phyloP scores from a whole-genome alignment of 53 echinoderm and acorn worm genomes.

The Holothuria scabra region DNA sequence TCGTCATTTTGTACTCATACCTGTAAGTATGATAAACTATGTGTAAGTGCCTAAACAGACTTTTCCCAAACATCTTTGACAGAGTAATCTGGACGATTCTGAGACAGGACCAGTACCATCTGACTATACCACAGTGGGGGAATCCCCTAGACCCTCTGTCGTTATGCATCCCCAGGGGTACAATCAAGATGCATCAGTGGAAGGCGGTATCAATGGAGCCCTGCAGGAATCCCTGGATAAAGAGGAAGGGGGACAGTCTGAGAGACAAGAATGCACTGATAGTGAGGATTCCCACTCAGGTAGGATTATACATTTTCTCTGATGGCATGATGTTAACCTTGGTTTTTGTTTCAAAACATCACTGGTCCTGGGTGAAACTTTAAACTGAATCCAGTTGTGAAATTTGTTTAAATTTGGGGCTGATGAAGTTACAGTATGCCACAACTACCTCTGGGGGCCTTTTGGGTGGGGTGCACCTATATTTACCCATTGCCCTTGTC shows the following conservation, averaged over 20 bases:
- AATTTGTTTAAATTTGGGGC: too few relatives aligned
- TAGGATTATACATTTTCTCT: not conserved
- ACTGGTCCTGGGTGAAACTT: too few relatives aligned
- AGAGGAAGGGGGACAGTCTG: conserved; percentile 16
- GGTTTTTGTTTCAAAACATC: too few relatives aligned
- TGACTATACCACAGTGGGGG: conserved; percentile 10
- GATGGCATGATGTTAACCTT: too few relatives aligned
- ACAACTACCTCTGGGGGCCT: too few relatives aligned
- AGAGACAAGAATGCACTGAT: not conserved
- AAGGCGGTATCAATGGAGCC: not conserved
- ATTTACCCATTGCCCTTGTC: too few relatives aligned
- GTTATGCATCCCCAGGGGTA: conserved; percentile 27
- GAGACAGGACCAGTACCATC: not conserved
- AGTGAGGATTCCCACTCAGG: conserved; percentile 29
- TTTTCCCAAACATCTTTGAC: not conserved
- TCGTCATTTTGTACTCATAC: too few relatives aligned
- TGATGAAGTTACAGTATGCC: too few relatives aligned
- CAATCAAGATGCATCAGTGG: not conserved
- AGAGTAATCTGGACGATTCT: not conserved
- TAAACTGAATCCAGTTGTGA: too few relatives aligned
- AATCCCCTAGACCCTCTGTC: conserved; percentile 1
- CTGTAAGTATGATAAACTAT: too few relatives aligned
- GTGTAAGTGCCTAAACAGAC: not conserved
- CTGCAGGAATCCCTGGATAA: not conserved
- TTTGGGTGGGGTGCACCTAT: too few relatives aligned